phyloP scores from a whole-genome alignment of 2,888 invertebrate genomes.

The Aphrophora alni region DNA sequence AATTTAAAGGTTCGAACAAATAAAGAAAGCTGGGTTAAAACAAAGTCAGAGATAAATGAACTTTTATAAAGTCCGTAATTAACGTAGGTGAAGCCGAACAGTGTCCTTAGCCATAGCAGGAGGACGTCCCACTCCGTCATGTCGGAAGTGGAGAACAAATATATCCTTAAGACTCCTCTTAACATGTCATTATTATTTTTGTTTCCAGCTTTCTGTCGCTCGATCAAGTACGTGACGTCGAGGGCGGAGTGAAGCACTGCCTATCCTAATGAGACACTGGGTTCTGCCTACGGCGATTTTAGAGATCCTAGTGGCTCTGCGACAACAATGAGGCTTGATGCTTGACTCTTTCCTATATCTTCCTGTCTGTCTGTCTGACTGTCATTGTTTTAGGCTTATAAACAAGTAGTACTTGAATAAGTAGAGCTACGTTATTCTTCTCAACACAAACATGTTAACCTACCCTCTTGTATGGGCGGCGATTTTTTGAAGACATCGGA shows the following conservation, averaged over 20 bases:
- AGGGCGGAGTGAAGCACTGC: neutral
- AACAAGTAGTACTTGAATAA: neutral
- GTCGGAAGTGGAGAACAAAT: conserved; percentile 39
- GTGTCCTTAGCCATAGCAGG: neutral
- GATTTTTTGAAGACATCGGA: too few species aligned
- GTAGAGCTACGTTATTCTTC: too few species aligned
- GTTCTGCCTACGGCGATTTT: neutral
- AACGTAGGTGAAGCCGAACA: neutral
- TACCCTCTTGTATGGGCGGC: too few species aligned
- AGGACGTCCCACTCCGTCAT: conserved; percentile 22
- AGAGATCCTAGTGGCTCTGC: neutral
- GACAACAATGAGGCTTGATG: neutral
- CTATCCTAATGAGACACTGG: conserved; percentile 1
- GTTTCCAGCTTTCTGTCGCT: conserved; percentile 32
- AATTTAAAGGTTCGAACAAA: too few species aligned
- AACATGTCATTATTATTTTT: conserved; percentile 42
- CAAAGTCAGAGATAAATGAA: too few species aligned
- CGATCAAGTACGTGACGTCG: conserved; percentile 32
- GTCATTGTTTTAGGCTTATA: neutral
- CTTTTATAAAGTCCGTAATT: neutral
- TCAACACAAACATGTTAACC: too few species aligned
- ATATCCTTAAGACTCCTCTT: conserved; percentile 39
- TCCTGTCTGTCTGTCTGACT: neutral
- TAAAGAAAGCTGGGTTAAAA: too few species aligned
- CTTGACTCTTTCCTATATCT: neutral